phyloP scores from a whole-genome alignment of 2,888 invertebrate species.

The Hetaerina titia region DNA sequence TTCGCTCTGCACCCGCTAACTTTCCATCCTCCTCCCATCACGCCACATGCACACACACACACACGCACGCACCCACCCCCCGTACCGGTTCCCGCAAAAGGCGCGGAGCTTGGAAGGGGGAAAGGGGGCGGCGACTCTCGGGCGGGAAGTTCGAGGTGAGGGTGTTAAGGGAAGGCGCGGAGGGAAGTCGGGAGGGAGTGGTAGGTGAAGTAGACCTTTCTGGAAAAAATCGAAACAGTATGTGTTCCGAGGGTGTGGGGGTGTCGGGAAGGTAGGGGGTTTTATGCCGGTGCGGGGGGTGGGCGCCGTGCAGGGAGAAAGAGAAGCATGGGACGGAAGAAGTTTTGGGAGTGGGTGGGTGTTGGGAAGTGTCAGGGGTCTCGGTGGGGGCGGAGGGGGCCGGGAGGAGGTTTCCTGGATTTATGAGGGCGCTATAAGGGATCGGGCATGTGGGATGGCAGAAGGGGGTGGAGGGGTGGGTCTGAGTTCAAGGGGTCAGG shows the following conservation, averaged over 20 bases:
- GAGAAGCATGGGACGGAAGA: background rate
- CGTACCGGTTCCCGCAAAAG: too few species aligned
- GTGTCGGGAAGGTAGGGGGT: background rate
- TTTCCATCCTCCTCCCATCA: too few species aligned
- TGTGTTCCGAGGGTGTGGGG: background rate
- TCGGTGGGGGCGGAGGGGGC: background rate
- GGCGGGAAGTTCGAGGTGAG: background rate
- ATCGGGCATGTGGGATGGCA: slow-evolving; percentile 9
- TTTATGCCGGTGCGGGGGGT: background rate
- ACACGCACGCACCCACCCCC: too few species aligned
- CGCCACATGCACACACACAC: too few species aligned
- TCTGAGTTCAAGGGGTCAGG: slow-evolving; percentile 42
- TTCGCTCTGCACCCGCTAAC: background rate
- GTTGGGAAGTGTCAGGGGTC: background rate
- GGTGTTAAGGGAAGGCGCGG: slow-evolving; percentile 33
- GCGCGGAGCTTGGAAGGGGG: background rate
- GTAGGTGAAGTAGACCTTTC: slow-evolving; percentile 71
- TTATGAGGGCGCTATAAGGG: slow-evolving; percentile 48
- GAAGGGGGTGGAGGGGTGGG: background rate
- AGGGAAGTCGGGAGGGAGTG: background rate
- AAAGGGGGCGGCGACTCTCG: background rate
- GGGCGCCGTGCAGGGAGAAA: slow-evolving; percentile 32
- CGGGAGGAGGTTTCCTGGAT: slow-evolving; percentile 2
- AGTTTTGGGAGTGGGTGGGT: background rate
- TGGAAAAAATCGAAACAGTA: slow-evolving; percentile 30